These are phyloP conservation scores for Drosophila ficusphila DNA, from an alignment of 1,140 invertebrate genomes.

Conservation along the genomic window DNA sequence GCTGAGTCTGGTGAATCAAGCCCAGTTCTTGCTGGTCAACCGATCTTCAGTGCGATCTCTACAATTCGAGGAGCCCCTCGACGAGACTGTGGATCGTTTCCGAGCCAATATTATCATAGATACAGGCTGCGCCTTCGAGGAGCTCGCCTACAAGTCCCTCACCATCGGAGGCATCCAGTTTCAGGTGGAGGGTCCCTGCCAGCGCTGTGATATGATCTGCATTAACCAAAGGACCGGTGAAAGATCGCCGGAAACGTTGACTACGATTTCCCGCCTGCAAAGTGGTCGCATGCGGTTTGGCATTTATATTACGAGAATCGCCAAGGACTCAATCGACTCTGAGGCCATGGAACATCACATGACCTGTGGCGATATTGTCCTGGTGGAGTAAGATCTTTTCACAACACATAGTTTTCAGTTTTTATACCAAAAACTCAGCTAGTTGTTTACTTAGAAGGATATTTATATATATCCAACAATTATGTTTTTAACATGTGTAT, in stretches of 20 bases:
- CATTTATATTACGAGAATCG: conserved; percentile 86
- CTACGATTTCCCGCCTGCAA: conserved; percentile 90
- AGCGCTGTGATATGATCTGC: conserved; percentile 97
- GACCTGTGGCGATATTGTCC: conserved; percentile 47
- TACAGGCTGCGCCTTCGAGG: conserved; percentile 88
- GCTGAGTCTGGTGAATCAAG: conserved; percentile 92
- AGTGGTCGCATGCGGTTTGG: conserved; percentile 92
- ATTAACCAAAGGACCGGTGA: conserved; percentile 93
- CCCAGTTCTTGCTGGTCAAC: conserved; percentile 94
- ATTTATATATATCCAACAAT: not conserved
- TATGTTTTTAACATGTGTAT: too few relatives aligned
- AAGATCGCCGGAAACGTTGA: conserved; percentile 93
- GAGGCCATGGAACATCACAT: conserved; percentile 14
- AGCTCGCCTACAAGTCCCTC: conserved; percentile 90
- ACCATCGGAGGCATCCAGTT: conserved; percentile 87
- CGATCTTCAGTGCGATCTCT: conserved; percentile 89
- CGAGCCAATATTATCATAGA: conserved; percentile 89
- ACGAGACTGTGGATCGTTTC: conserved; percentile 87
- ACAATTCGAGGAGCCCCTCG: conserved; percentile 86
- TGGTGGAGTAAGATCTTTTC: conserved; percentile 1
- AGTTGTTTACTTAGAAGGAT: not conserved
- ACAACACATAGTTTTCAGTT: not conserved
- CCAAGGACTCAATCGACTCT: not conserved
- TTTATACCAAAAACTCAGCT: not conserved
- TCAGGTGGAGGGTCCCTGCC: conserved; percentile 91